Conservation (phyloP, 2,888 invertebrate species). For the Corbicula japonica region DNA sequence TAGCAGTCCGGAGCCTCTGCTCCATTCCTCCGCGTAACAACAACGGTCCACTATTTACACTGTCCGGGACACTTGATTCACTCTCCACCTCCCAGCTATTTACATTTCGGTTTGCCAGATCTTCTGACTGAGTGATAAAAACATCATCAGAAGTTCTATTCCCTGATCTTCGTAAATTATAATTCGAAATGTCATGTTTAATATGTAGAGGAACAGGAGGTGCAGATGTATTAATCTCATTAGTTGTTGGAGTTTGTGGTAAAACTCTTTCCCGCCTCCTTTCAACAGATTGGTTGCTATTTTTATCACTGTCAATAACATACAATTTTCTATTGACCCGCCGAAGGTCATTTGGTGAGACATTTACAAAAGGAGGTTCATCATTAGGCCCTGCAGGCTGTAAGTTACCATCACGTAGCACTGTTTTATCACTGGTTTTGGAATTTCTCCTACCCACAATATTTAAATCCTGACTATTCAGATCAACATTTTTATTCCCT, state of each 20-base stretch:
- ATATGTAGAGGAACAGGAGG: constrained; percentile 32
- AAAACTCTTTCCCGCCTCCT: constrained; percentile 17
- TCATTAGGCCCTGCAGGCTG: background rate
- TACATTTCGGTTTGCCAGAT: background rate
- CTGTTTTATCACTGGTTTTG: constrained; percentile 31
- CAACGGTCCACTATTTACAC: constrained; percentile 44
- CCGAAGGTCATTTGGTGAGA: constrained; percentile 58
- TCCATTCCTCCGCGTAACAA: constrained; percentile 45
- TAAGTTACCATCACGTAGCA: constrained; percentile 24
- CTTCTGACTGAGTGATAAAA: constrained; percentile 18
- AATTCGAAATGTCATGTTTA: constrained; percentile 3
- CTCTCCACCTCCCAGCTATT: constrained; percentile 38
- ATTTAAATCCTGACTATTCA: constrained; percentile 32
- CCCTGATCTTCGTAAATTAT: background rate
- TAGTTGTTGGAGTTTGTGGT: constrained; percentile 15
- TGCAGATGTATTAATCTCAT: constrained; percentile 42
- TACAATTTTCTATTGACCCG: constrained; percentile 50
- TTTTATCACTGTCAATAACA: constrained; percentile 55
- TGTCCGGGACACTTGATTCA: constrained; percentile 36
- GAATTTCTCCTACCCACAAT: constrained; percentile 21
- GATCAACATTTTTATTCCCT: constrained; percentile 12
- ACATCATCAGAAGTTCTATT: constrained; percentile 28
- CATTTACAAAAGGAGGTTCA: constrained; percentile 55
- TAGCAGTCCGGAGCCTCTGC: constrained; percentile 36
- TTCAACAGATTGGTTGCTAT: background rate